These are phyloP conservation scores for Corynorhinus townsendii DNA, from an alignment of 2,113 vertebrate species.

Conservation along the genomic window DNA sequence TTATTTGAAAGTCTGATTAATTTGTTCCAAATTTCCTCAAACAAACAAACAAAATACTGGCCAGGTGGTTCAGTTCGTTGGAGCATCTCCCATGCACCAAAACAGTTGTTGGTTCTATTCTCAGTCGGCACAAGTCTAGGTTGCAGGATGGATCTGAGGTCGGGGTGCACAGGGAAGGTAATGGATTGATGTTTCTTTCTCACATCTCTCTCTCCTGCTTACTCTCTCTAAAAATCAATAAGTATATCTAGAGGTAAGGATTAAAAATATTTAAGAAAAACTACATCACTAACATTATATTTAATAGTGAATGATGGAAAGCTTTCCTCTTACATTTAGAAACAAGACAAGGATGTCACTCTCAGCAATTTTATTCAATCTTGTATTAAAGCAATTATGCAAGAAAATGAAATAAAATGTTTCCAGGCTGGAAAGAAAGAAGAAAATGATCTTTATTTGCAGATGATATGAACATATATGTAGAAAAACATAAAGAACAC, in stretches of 20 bases:
- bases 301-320: background rate
- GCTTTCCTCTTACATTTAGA: background rate
- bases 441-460: background rate
- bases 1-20: background rate
- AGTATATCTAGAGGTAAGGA: no score
- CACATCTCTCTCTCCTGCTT: no score
- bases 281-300: background rate
- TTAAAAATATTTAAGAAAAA: no score
- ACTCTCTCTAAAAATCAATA: background rate
- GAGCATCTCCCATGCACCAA: no score
- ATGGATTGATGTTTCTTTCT: no score
- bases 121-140: no score
- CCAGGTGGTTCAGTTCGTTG: no score
- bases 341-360: background rate
- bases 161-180: no score
- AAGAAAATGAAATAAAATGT: background rate
- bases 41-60: background rate
- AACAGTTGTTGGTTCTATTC: no score
- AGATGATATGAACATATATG: background rate
- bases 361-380: background rate
- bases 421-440: background rate
- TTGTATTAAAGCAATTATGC: background rate
- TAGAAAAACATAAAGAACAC: background rate
- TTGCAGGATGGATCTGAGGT: no score
- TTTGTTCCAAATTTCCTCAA: background rate